phyloP scores from a whole-genome alignment of 2,113 vertebrate genomes.

The Perccottus glenii region DNA sequence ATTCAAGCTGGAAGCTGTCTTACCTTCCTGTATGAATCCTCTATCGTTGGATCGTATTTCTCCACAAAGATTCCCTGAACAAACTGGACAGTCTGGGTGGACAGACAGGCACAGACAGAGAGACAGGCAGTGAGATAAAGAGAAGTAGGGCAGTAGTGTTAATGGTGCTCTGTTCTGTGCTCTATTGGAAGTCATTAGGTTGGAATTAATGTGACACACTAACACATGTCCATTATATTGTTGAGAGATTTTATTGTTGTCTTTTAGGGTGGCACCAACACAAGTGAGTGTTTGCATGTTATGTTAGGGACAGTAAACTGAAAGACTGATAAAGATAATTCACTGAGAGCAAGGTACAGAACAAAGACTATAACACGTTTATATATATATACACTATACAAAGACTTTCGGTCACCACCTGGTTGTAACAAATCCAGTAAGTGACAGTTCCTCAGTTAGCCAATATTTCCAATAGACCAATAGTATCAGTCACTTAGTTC shows the following conservation, averaged over 20 bases:
- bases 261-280: slow-evolving; percentile 14
- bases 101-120: neutral
- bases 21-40: slow-evolving; percentile 78
- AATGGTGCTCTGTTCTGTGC: slow-evolving; percentile 65
- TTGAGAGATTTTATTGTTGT: no score
- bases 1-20: slow-evolving; percentile 13
- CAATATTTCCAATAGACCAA: no score
- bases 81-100: slow-evolving; percentile 71
- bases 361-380: neutral
- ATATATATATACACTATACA: neutral
- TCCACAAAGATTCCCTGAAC: slow-evolving; percentile 78
- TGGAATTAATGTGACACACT: slow-evolving; percentile 67
- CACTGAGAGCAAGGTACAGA: neutral
- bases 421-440: no score
- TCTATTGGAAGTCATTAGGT: slow-evolving; percentile 54
- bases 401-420: no score
- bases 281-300: slow-evolving; percentile 16
- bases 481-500: no score
- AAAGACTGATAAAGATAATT: neutral
- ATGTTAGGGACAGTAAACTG: slow-evolving; percentile 5
- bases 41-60: slow-evolving; percentile 78
- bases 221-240: slow-evolving; percentile 68
- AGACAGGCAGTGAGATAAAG: slow-evolving; percentile 23
- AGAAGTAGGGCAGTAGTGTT: slow-evolving; percentile 49
- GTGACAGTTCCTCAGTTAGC: no score